phyloP scores from a whole-genome alignment of 1,140 invertebrate species.

The Ctenoplectra terminalis region DNA sequence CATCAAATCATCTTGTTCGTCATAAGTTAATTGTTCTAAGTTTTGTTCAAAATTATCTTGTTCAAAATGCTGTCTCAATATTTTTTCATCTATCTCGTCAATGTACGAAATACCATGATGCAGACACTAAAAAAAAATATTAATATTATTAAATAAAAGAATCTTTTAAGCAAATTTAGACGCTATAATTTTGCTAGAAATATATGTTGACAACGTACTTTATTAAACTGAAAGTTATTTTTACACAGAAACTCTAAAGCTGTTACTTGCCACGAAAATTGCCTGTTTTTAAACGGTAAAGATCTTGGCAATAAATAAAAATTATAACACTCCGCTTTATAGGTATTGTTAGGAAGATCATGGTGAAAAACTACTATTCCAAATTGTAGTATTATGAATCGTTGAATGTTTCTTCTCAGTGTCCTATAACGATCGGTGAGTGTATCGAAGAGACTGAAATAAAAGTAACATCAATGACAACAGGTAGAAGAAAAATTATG shows the following conservation, averaged over 20 bases:
- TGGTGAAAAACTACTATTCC: conserved; percentile 86
- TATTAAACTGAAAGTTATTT: too few relatives aligned
- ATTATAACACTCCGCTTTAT: conserved; percentile 85
- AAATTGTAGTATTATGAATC: conserved; percentile 86
- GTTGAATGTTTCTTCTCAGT: conserved; percentile 83
- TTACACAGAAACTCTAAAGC: conserved; percentile 86
- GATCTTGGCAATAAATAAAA: conserved; percentile 87
- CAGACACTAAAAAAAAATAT: conserved; percentile 84
- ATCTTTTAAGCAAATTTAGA: too few relatives aligned
- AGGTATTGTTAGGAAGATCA: conserved; percentile 83
- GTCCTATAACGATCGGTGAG: too few relatives aligned
- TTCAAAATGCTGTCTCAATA: conserved; percentile 75
- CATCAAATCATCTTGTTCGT: conserved; percentile 81
- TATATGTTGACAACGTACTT: conserved; percentile 72
- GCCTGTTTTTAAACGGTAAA: conserved; percentile 84
- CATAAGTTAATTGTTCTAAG: conserved; percentile 66
- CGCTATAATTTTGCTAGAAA: neutral
- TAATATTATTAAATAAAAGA: neutral
- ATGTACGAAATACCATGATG: conserved; percentile 88
- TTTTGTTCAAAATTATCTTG: conserved; percentile 62
- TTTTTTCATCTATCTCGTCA: conserved; percentile 82
- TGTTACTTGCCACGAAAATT: conserved; percentile 86
- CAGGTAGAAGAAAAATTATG: too few relatives aligned
- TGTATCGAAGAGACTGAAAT: conserved; percentile 89
- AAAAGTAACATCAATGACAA: conserved; percentile 51